Base-by-base conservation (phyloP, 2,888 invertebrate genomes). In the Cephonodes hylas region DNA sequence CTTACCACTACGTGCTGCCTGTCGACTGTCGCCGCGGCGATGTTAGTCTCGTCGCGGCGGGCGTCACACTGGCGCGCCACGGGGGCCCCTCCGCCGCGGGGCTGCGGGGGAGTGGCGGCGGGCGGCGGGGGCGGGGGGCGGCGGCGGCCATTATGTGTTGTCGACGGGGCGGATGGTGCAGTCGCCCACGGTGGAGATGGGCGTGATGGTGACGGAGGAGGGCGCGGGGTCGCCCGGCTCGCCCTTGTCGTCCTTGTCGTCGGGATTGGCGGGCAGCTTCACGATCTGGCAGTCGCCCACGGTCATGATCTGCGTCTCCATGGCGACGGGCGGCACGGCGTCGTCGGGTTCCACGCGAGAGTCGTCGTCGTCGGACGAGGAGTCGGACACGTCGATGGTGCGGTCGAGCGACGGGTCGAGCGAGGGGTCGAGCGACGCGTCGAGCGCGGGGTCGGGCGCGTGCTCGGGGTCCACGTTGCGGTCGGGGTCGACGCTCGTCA, bases 201-300 rank as follows among this genome's bases (percentile, higher is more conserved):
- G 89, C 0, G 91, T 92, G 63, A 91, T 92, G 22, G 91, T 91
- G 42, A 92, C 90, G 4, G 91, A 81, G 65, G 86, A 84, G 58
- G 88, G 85, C 0, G 86, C 81, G 5, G 76, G 60, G 44, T 66
- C 73, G 22, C 69, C 68, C 20, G 74, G 78, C 4, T 84, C 84
- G n/a, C 67, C 60, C 59, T 81, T 81, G 2, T 88, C 85, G 0
- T 86, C 86, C 56, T 85, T 81, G 0, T 87, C 85, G 0, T 88
- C 89, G 42, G 71, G 77, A 22, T 69, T 79, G 6, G 88, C 80
- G 15, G 91, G 90, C 3, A 92, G 84, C 64, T 92, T 93, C 34
- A 92, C 90, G 56, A 92, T 93, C 77, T 93, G 93, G 67, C 93
- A 92, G 79, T 93, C 93, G 4, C 93, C 93, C 1, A 92, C 91